Evolutionary conservation across 2,888 invertebrate genomes (phyloP).

Genomic region (Chymomyza amoena): DNA sequence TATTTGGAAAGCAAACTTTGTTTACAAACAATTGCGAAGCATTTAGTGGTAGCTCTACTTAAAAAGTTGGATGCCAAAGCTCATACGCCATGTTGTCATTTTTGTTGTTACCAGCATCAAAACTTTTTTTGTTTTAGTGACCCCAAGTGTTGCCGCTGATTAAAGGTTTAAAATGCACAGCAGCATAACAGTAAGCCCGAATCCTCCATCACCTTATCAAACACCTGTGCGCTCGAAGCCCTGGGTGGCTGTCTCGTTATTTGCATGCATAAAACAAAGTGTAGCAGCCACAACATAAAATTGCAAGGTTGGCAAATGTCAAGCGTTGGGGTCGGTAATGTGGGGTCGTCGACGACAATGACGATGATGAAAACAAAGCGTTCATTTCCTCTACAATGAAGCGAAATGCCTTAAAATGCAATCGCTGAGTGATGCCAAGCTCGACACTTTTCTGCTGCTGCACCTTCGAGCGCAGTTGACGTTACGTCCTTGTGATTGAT

Average conservation of each 20-base stretch:
- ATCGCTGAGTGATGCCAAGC: neutral
- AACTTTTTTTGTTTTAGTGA: neutral
- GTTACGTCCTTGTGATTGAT: slow-evolving; percentile 9
- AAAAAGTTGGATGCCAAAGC: neutral
- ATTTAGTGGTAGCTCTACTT: neutral
- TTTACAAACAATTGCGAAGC: neutral
- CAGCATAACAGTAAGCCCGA: neutral
- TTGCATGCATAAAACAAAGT: neutral
- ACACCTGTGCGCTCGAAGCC: neutral
- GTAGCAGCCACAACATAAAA: neutral
- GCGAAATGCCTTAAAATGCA: neutral
- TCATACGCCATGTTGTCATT: neutral
- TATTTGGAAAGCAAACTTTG: neutral
- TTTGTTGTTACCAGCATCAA: neutral
- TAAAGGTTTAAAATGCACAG: neutral
- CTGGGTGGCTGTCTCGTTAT: neutral
- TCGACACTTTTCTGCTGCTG: neutral
- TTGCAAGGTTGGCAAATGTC: neutral
- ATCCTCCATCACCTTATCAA: neutral
- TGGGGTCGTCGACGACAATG: neutral
- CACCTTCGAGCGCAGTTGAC: neutral
- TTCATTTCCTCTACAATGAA: slow-evolving; percentile 7
- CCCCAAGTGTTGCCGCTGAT: neutral
- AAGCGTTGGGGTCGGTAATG: neutral
- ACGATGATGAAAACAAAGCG: slow-evolving; percentile 1